A percentile compares a stretch with the other conserved stretches of the same genome.
phyloP scores from a whole-genome alignment of 1,140 invertebrate species.

The Ladona fulva region DNA sequence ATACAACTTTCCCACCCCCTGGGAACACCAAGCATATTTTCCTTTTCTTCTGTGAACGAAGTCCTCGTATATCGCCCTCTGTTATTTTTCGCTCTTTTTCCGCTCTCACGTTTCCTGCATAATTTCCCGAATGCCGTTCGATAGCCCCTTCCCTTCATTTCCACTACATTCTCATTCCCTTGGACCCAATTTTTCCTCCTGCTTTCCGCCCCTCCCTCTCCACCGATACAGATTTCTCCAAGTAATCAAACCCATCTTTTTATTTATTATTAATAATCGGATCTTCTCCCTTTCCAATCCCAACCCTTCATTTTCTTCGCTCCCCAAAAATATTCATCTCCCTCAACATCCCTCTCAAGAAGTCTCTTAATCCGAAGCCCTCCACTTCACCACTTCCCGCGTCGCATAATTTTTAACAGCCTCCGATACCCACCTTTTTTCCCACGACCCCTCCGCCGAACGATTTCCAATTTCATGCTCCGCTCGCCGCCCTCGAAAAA shows the following conservation, averaged over 20 bases:
- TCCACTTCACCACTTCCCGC: not conserved
- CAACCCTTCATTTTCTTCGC: not conserved
- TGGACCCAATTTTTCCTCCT: not conserved
- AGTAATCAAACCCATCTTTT: constrained; percentile 6
- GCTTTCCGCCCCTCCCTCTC: not conserved
- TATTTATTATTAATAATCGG: constrained; percentile 9
- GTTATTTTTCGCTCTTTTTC: too few species aligned
- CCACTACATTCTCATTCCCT: not conserved
- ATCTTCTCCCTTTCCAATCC: not conserved
- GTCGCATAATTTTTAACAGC: not conserved
- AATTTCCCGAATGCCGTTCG: too few species aligned
- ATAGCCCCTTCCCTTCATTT: not conserved
- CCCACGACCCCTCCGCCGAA: too few species aligned
- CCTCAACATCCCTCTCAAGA: not conserved
- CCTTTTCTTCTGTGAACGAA: too few species aligned
- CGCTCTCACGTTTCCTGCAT: too few species aligned
- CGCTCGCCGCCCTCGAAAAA: too few species aligned
- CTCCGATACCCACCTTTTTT: too few species aligned
- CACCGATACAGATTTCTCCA: not conserved
- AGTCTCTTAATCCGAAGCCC: not conserved
- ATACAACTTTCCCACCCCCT: too few species aligned
- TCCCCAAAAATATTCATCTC: not conserved
- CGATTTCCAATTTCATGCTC: too few species aligned
- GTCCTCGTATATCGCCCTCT: too few species aligned
- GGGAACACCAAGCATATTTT: too few species aligned